Conservation (phyloP, 2,113 vertebrate genomes). For the Pavo muticus region DNA sequence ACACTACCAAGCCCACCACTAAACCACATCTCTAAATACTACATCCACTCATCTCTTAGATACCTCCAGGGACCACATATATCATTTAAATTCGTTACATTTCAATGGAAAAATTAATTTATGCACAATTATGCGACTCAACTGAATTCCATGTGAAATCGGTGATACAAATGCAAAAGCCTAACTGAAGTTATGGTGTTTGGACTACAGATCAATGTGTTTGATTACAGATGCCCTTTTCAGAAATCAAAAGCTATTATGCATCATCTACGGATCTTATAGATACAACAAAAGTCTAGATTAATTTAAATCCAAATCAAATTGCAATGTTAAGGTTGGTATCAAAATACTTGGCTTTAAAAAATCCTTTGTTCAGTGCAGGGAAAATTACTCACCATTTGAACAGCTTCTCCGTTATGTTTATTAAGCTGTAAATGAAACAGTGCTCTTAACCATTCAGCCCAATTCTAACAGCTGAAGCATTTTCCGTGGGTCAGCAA, state of each 20-base stretch:
- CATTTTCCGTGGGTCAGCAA: not conserved
- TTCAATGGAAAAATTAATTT: not conserved
- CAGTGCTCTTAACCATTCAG: not conserved
- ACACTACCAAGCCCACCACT: not conserved
- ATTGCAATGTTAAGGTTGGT: not conserved
- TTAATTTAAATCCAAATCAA: not conserved
- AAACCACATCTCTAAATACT: not conserved
- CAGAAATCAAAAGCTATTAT: not conserved
- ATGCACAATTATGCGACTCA: not conserved
- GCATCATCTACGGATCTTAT: not conserved
- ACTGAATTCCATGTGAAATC: not conserved
- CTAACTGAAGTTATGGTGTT: not conserved
- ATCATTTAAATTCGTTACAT: not conserved
- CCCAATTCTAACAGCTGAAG: not conserved
- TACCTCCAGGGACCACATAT: not conserved
- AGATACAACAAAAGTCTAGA: not conserved
- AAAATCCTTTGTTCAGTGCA: conserved; percentile 3
- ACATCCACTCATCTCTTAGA: not conserved
- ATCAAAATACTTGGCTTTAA: conserved; percentile 7
- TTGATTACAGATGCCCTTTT: not conserved
- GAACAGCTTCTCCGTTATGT: conserved; percentile 2
- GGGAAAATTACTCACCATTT: conserved; percentile 14
- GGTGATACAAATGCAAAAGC: not conserved
- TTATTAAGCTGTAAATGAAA: conserved; percentile 30
- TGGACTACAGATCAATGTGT: not conserved